These are phyloP conservation scores for Platichthys stellatus DNA, from an alignment of 2,113 vertebrate species.

Conservation along the genomic window DNA sequence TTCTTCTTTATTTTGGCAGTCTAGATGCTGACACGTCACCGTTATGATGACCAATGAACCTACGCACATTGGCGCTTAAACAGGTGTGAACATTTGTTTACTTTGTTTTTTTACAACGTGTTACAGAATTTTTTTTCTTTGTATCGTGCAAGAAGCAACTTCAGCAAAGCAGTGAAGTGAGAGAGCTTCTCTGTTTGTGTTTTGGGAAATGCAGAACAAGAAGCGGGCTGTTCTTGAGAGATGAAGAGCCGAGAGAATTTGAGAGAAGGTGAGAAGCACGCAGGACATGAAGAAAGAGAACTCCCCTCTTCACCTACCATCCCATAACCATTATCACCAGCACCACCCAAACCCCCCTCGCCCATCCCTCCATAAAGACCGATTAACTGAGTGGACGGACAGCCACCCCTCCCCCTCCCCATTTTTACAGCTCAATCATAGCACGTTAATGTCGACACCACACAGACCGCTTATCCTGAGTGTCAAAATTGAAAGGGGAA, in stretches of 20 bases:
- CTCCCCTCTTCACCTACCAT: slow-evolving; percentile 8
- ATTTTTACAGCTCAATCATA: slow-evolving; percentile 99
- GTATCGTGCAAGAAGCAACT: no score
- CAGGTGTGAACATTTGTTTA: no score
- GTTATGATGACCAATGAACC: no score
- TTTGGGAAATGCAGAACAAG: not conserved
- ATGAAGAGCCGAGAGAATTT: slow-evolving; percentile 48
- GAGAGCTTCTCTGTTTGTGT: no score
- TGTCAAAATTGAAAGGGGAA: slow-evolving; percentile 97
- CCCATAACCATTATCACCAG: slow-evolving; percentile 35
- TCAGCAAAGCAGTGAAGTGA: no score
- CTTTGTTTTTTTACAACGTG: no score
- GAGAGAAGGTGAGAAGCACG: slow-evolving; percentile 53
- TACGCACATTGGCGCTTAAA: no score
- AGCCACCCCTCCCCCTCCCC: slow-evolving; percentile 81
- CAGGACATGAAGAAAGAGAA: slow-evolving; percentile 78
- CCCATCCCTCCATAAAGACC: slow-evolving; percentile 94
- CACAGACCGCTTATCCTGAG: slow-evolving; percentile 91
- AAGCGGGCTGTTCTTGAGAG: not conserved
- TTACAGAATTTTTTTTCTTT: no score
- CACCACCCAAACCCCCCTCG: slow-evolving; percentile 41
- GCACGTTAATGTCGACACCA: slow-evolving; percentile 88
- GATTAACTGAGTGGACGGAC: slow-evolving; percentile 89
- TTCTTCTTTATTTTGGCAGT: no score
- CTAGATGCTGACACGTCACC: no score